phyloP scores from a whole-genome alignment of 2,888 invertebrate species.

The Rotaria macrura region DNA sequence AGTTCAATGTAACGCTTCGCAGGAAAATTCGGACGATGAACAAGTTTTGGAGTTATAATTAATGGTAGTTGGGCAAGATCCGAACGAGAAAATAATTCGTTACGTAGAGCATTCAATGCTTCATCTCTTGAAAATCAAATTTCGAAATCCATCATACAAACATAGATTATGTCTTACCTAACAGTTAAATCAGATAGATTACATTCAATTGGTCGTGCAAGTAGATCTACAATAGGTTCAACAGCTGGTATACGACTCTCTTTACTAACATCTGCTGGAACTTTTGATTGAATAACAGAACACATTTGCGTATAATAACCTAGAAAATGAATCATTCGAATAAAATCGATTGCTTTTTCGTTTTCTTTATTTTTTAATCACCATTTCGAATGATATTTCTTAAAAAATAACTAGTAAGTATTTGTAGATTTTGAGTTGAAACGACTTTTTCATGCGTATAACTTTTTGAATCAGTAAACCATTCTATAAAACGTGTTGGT shows the following conservation, averaged over 20 bases:
- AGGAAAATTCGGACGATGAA: slow-evolving; percentile 6
- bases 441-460: neutral
- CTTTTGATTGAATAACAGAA: slow-evolving; percentile 2
- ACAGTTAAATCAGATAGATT: neutral
- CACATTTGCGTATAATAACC: slow-evolving; percentile 21
- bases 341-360: neutral
- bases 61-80: neutral
- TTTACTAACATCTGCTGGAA: neutral
- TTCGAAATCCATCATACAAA: neutral
- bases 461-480: slow-evolving; percentile 12
- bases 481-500: slow-evolving; percentile 13
- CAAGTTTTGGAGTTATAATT: neutral
- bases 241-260: neutral
- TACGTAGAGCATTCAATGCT: neutral
- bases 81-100: slow-evolving; percentile 20
- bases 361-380: neutral
- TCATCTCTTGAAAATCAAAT: neutral
- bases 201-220: slow-evolving; percentile 14
- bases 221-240: neutral
- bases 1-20: neutral
- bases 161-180: neutral
- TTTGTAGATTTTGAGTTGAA: neutral
- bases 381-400: neutral
- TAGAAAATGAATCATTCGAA: too few relatives aligned
- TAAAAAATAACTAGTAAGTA: neutral